Base-by-base conservation (phyloP, 2,888 invertebrate genomes). In the Bhutanitis thaidina region DNA sequence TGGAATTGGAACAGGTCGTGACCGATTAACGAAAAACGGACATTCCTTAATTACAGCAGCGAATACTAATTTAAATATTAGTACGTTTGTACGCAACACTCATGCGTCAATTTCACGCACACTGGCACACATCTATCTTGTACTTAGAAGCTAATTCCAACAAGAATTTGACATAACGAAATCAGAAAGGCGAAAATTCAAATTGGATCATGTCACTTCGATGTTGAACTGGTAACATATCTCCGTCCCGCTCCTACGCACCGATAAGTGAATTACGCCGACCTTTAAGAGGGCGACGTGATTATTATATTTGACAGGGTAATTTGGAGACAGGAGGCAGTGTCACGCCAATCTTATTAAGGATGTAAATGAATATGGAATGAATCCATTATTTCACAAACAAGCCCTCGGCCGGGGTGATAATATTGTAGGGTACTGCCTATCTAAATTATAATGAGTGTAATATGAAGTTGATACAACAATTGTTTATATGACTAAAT, bases 341-440 rank as follows among this genome's bases (percentile, higher is more conserved):
- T 74, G 80, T 79, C 80, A 75, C 66, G 71, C 70, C 80, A 70
- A 83, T 85, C 87, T 87, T 78, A 83, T 87, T 88, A 87, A 68
- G 67, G 74, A 83, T 87, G 88, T 80, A 88, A 89, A 89, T 88
- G 85, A 88, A 85, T 86, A 83, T 82, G 80, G 84, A 87, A 88
- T 87, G 86, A 89, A 86, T 84, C 86, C 84, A 89, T 88, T 89
- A 88, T 83, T 81, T 80, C 76, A 67, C 83, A 86, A 89, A 88
- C 85, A 88, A 80, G 77, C 67, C 68, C 60, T 69, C 70, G 71
- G 68, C 60, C 57, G 69, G 74, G 77, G 72, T 71, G 76, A 77
- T 79, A 73, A 79, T 75, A 75, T 79, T 83, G 76, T 74, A 73
- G 72, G 73, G 70, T 67, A 72, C 62, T 65, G 62, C 62, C 65